Conservation (phyloP, 2,888 invertebrate species). For the Drosophila cognata region DNA sequence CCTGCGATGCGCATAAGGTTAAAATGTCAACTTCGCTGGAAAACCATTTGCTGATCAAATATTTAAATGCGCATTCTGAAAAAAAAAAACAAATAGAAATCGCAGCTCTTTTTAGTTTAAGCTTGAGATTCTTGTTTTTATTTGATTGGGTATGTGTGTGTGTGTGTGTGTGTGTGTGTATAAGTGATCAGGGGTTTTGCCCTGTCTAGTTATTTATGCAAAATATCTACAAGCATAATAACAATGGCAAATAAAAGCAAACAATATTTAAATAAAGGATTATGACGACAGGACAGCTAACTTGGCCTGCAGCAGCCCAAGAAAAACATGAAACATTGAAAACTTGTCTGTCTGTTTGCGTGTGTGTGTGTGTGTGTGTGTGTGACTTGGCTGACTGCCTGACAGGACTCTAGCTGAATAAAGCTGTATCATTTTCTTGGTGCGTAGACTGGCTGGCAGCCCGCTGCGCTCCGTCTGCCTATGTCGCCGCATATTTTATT, state of each 20-base stretch:
- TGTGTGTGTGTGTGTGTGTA: conserved; percentile 20
- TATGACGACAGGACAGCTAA: conserved; percentile 57
- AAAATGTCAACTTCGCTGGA: conserved; percentile 49
- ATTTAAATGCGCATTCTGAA: conserved; percentile 44
- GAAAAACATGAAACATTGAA: conserved; percentile 43
- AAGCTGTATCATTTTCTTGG: conserved; percentile 25
- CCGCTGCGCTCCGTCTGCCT: conserved; percentile 51
- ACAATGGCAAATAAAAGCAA: conserved; percentile 70
- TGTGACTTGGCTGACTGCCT: conserved; percentile 41
- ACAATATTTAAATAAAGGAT: conserved; percentile 78
- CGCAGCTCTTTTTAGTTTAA: conserved; percentile 42
- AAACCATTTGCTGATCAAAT: conserved; percentile 40
- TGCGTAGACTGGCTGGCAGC: conserved; percentile 76
- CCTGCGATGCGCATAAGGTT: conserved; percentile 10
- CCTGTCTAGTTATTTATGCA: conserved; percentile 72
- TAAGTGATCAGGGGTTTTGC: conserved; percentile 28
- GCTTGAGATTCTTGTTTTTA: conserved; percentile 46
- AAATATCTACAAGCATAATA: conserved; percentile 73
- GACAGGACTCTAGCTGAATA: conserved; percentile 27
- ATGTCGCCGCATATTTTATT: conserved; percentile 63
- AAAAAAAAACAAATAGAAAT: conserved; percentile 7
- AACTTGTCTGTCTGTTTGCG: conserved; percentile 28
- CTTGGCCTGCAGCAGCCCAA: conserved; percentile 52
- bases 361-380: conserved; percentile 20
- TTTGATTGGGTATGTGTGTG: conserved; percentile 44